Conservation (phyloP, 2,113 vertebrate species). For the Entosphenus tridentatus region DNA sequence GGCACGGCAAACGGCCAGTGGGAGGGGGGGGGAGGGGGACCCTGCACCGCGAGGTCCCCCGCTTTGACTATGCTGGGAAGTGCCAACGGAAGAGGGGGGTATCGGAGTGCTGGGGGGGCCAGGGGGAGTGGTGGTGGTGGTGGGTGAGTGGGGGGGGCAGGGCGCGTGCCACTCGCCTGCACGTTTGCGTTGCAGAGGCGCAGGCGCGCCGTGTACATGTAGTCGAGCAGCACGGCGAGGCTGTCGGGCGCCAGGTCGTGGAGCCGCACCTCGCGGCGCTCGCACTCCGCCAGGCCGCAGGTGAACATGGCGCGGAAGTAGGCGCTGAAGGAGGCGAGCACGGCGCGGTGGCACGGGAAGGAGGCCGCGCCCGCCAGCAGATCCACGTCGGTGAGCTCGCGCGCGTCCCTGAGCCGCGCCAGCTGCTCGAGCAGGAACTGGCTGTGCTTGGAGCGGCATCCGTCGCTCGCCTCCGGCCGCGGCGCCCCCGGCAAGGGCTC, state of each 20-base stretch:
- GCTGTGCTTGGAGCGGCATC: constrained; percentile 25
- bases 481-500: no score
- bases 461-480: no score
- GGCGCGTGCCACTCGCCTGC: constrained; percentile 17
- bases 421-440: constrained; percentile 40
- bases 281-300: constrained; percentile 59
- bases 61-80: no score
- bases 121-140: no score
- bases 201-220: constrained; percentile 57
- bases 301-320: constrained; percentile 93
- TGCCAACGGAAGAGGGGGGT: no score
- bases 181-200: constrained; percentile 40
- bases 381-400: constrained; percentile 55
- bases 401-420: constrained; percentile 42
- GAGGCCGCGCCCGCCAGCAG: constrained; percentile 53
- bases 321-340: constrained; percentile 73
- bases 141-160: no score
- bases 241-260: constrained; percentile 49
- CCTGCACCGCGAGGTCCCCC: no score
- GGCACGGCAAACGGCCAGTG: no score
- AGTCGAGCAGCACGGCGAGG: constrained; percentile 38
- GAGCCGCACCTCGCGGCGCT: constrained; percentile 40
- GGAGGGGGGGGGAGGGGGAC: no score
- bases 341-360: constrained; percentile 65
- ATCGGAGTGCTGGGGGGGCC: no score